Evolutionary conservation across 2,888 invertebrate genomes (phyloP), one percentile per base, ranked within the genome.

Genomic region (Eupithecia abbreviata): DNA sequence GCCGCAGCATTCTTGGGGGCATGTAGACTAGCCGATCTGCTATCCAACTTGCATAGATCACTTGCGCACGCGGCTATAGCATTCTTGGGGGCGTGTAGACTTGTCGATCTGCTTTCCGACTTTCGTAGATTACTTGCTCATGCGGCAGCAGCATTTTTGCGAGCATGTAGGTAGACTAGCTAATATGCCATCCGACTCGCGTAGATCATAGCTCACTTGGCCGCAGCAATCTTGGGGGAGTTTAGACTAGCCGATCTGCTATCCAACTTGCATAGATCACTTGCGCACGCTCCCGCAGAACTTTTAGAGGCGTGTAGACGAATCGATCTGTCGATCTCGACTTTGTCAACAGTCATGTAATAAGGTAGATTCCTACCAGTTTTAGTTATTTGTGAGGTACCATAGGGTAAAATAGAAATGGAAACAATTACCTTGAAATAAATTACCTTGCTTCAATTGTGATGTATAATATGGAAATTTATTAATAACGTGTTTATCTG

Each of bases 41-140:
- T 9, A 7, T 55, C n/a, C 55, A 5, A n/a, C n/a, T 55, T 82
- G 84, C 85, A 85, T 85, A 85, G 87, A 87, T 88, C 86, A 88
- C 85, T 86, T 81, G 81, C 82, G 83, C 85, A 80, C 82, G 81
- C 82, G 81, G 81, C 80, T 79, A 72, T 79, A 76, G 55, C 76
- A 82, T 81, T 82, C 80, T 76, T 73, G 13, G 49, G 49, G 69
- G n/a, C 5, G n/a, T 55, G 55, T 18, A 55, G 55, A 55, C 55
- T n/a, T n/a, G 55, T n/a, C 18, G 55, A 58, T 58, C n/a, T n/a
- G 4, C 15, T 9, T n/a, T 55, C 55, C 55, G n/a, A n/a, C 55
- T 55, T n/a, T 5, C 4, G 4, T 51, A 13, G 51, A 43, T 85
- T 30, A 88, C 84, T 86, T 81, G 81, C 82, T 83, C 84, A 79